phyloP scores from a whole-genome alignment of 1,140 invertebrate genomes.

The Globodera ellingtonae region DNA sequence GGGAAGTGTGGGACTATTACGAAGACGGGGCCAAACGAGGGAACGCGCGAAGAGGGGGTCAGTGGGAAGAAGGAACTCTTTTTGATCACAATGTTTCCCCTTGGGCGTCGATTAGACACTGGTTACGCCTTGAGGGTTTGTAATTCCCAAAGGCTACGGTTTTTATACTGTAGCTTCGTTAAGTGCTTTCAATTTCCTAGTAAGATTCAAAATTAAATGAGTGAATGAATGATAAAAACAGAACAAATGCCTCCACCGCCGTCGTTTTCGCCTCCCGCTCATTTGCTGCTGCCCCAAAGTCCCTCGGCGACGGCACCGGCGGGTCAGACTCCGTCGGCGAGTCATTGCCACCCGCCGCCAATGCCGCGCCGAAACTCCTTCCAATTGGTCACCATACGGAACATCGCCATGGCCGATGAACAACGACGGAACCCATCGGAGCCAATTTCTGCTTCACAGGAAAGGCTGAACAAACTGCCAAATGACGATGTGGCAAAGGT shows the following conservation, averaged over 20 bases:
- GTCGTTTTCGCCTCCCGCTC: background rate
- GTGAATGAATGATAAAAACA: background rate
- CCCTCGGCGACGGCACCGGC: background rate
- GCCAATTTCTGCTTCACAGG: slow-evolving; percentile 14
- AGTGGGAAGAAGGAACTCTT: background rate
- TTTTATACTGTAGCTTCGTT: slow-evolving; percentile 9
- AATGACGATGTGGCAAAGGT: background rate
- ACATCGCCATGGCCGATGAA: background rate
- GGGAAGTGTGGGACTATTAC: slow-evolving; percentile 29
- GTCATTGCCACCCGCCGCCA: slow-evolving; percentile 3
- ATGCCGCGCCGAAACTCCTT: slow-evolving; percentile 24
- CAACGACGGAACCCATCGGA: background rate
- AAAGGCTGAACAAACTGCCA: background rate
- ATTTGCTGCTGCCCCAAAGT: background rate
- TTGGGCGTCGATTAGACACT: too few relatives aligned
- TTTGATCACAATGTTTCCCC: too few relatives aligned
- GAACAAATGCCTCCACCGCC: background rate
- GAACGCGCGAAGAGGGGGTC: background rate
- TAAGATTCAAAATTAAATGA: background rate
- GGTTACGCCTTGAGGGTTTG: too few relatives aligned
- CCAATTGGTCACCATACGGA: slow-evolving; percentile 17
- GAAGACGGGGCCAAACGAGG: background rate
- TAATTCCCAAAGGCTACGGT: too few relatives aligned
- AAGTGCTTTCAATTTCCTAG: background rate
- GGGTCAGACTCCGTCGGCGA: slow-evolving; percentile 11